Conservation (phyloP, 1,140 invertebrate genomes). For the Agrilus planipennis region DNA sequence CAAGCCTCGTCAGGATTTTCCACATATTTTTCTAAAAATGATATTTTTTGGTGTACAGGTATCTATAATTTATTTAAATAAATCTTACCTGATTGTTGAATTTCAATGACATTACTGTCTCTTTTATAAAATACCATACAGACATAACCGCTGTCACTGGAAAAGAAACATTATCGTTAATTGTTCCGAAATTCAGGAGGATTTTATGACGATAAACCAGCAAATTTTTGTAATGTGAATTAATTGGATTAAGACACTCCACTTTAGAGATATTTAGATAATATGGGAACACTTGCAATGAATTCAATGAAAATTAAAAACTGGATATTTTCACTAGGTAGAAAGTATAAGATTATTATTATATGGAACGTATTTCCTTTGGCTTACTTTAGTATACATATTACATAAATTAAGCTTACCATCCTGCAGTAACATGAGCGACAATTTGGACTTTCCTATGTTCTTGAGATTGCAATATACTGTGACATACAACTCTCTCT, state of each 20-base stretch:
- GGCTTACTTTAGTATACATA: too few relatives aligned
- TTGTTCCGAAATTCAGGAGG: background rate
- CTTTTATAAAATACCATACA: constrained; percentile 75
- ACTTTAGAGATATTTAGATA: background rate
- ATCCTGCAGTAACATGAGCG: constrained; percentile 64
- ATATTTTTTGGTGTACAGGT: constrained; percentile 5
- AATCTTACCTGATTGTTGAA: constrained; percentile 43
- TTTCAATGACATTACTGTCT: constrained; percentile 67
- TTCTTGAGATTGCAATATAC: constrained; percentile 47
- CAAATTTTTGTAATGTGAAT: background rate
- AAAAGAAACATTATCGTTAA: constrained; percentile 22
- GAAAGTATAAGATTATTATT: too few relatives aligned
- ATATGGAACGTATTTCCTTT: too few relatives aligned
- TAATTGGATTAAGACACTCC: background rate
- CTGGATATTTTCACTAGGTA: too few relatives aligned
- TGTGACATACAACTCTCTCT: constrained; percentile 53
- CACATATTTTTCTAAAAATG: constrained; percentile 20
- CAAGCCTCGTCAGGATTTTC: constrained; percentile 49
- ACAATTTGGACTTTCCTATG: constrained; percentile 51
- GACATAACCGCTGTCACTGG: constrained; percentile 73
- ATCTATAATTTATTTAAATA: background rate
- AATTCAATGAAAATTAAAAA: constrained; percentile 6
- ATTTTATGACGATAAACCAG: background rate
- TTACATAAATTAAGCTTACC: constrained; percentile 39
- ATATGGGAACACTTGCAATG: constrained; percentile 1